These are phyloP conservation scores for Zingel zingel DNA, from an alignment of 2,113 vertebrate species.

Conservation along the genomic window DNA sequence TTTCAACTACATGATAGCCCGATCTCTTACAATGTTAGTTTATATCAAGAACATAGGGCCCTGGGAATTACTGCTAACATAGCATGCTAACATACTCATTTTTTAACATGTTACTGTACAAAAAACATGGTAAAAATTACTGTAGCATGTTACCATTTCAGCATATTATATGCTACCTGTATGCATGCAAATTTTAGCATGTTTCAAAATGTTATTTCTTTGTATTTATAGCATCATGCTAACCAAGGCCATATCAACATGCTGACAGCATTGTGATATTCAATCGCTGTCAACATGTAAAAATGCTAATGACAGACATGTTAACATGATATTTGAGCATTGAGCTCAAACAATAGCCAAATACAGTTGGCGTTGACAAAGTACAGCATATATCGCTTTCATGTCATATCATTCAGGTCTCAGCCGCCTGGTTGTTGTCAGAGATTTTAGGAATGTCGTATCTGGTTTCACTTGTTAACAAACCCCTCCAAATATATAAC, in stretches of 20 bases:
- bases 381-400: not conserved
- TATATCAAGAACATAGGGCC: too few relatives aligned
- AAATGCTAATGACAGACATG: not conserved
- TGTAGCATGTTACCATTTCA: not conserved
- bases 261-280: not conserved
- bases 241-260: not conserved
- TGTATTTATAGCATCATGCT: not conserved
- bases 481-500: not conserved
- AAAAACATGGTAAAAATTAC: not conserved
- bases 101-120: not conserved
- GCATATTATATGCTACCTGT: not conserved
- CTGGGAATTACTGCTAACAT: not conserved
- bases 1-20: too few relatives aligned
- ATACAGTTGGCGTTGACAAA: not conserved
- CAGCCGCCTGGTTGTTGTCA: not conserved
- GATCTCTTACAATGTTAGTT: too few relatives aligned
- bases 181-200: not conserved
- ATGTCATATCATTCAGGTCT: not conserved
- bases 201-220: too few relatives aligned
- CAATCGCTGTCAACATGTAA: not conserved
- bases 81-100: not conserved
- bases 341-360: not conserved
- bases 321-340: not conserved
- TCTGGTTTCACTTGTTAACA: not conserved
- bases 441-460: not conserved